Conservation (phyloP, 1,140 invertebrate genomes). For the Nymphalis io region DNA sequence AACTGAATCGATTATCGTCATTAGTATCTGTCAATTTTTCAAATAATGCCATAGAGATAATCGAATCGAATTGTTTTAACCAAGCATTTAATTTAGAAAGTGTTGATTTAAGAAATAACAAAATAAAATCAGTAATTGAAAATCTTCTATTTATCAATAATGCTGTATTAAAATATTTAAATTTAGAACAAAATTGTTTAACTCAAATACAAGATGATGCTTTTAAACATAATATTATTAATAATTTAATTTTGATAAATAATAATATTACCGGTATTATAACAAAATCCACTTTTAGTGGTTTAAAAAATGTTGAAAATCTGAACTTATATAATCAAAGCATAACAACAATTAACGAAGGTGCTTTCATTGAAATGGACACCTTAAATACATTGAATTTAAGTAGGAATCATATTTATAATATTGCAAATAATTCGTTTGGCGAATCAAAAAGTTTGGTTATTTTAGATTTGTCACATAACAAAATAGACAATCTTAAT, state of each 20-base stretch:
- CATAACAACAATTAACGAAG: constrained; percentile 45
- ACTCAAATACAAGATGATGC: constrained; percentile 50
- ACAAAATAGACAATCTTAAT: constrained; percentile 47
- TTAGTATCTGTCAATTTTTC: constrained; percentile 55
- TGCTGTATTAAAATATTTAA: constrained; percentile 49
- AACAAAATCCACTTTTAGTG: constrained; percentile 47
- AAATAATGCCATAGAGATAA: constrained; percentile 50
- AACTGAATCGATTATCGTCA: constrained; percentile 53
- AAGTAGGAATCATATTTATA: constrained; percentile 53
- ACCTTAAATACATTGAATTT: constrained; percentile 53
- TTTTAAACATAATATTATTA: constrained; percentile 52
- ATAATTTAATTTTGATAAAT: constrained; percentile 54
- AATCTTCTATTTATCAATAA: constrained; percentile 56
- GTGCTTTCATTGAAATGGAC: constrained; percentile 51
- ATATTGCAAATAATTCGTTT: constrained; percentile 51
- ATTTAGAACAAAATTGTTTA: constrained; percentile 60
- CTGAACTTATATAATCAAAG: constrained; percentile 57
- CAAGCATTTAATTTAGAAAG: constrained; percentile 50
- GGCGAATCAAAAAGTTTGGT: constrained; percentile 30
- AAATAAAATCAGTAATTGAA: constrained; percentile 50
- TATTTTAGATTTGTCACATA: constrained; percentile 60
- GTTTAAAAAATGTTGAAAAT: constrained; percentile 43
- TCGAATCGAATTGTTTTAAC: constrained; percentile 63
- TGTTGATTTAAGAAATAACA: constrained; percentile 61
- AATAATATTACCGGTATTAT: constrained; percentile 56